Evolutionary conservation across 2,113 vertebrate genomes (phyloP), one percentile per base, ranked within the genome.

Genomic region (Fukomys damarensis): DNA sequence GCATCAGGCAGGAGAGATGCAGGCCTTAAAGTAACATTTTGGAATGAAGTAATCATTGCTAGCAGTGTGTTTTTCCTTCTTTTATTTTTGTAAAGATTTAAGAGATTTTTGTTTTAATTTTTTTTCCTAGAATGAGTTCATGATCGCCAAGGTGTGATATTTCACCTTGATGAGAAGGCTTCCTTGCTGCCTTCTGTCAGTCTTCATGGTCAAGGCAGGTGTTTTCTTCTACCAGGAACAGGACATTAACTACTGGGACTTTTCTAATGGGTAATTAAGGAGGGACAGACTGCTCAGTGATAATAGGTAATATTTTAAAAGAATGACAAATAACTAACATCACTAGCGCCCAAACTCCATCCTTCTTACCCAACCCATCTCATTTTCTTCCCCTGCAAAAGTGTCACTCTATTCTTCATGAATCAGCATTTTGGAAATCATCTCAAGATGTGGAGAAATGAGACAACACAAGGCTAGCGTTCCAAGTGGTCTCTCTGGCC

Each of bases 321-420:
- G 38, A 70, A 90, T 90, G 10, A 89, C 32, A 65, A 77, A 46
- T 74, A 20, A 95, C 52, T 89, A 46, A 30, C 91, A 63, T 91
- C 20, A 65, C 52, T 59, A 95, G 9, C 41, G 63, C 9, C 68
- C 92, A 77, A 95, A 97, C 7, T 66, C 8, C 7, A 68, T 86
- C 35, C 14, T 91, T 87, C 58, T 87, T 93, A 14, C 20, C 9
- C 17, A 96, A 56, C 17, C 24, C 14, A 70, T 84, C 3, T 87
- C 49, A 84, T 77, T 92, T 87, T 76, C 76, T 96, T 56, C 17
- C 79, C 22, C 77, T 90, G 94, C 72, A 35, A 91, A 89, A 89
- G 61, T 3, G 85, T 79, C 30, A 82, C 26, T 79, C 8, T n/a
- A 46, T 11, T 46, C 30, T 93, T 80, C 26, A 94, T 85, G 65